phyloP scores from a whole-genome alignment of 2,888 invertebrate species.

The Oscheius onirici region DNA sequence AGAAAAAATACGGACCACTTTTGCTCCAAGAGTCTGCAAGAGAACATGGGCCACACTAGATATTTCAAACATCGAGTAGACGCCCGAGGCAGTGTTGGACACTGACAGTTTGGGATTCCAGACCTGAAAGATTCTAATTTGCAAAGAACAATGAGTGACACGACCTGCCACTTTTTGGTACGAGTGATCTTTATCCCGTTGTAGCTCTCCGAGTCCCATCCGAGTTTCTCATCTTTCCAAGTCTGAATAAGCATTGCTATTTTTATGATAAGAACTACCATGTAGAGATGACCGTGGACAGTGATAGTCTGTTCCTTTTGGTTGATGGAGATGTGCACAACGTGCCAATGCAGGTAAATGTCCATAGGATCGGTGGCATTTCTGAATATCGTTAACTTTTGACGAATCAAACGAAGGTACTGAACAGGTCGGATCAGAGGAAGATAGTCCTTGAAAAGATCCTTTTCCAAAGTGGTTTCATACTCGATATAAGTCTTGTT shows the following conservation, averaged over 20 bases:
- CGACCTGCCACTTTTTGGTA: slow-evolving; percentile 60
- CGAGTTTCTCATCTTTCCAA: slow-evolving; percentile 66
- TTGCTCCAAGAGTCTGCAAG: slow-evolving; percentile 36
- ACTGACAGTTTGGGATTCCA: slow-evolving; percentile 67
- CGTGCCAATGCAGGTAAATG: slow-evolving; percentile 57
- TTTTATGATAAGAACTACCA: slow-evolving; percentile 43
- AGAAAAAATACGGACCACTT: slow-evolving; percentile 6
- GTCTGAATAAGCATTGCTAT: slow-evolving; percentile 35
- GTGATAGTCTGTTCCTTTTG: slow-evolving; percentile 62
- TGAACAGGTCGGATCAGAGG: slow-evolving; percentile 37
- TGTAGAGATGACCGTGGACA: slow-evolving; percentile 67
- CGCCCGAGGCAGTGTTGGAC: slow-evolving; percentile 65
- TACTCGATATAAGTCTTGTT: slow-evolving; percentile 49
- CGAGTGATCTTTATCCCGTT: slow-evolving; percentile 61
- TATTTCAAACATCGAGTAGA: slow-evolving; percentile 59
- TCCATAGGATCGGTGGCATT: slow-evolving; percentile 34
- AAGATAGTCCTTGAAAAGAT: slow-evolving; percentile 41
- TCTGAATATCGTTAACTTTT: too few species aligned
- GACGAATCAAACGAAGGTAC: too few species aligned
- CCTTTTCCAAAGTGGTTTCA: slow-evolving; percentile 38
- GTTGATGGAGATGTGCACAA: slow-evolving; percentile 64
- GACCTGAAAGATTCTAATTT: slow-evolving; percentile 41
- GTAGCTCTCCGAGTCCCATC: slow-evolving; percentile 65
- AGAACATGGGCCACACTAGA: slow-evolving; percentile 48
- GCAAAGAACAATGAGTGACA: neutral